Base-by-base conservation (phyloP, 2,113 vertebrate species). In the Lepidothrix coronata region DNA sequence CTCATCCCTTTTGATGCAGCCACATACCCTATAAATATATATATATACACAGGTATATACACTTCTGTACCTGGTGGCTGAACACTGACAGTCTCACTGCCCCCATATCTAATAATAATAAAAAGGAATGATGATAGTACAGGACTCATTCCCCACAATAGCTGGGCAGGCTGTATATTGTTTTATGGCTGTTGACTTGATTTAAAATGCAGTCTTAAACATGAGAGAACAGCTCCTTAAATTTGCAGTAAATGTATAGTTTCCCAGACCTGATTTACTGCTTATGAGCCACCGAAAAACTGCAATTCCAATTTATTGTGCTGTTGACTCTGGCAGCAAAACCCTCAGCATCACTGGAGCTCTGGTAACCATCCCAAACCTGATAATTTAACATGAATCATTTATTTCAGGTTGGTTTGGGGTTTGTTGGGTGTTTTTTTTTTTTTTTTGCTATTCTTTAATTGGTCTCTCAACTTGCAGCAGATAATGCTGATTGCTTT, bases 201-300 rank as follows among this genome's bases (percentile, higher is more conserved):
- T 98, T 98, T 98, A 98, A 96, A 96, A 96, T 75, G 83, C 74
- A 95, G 85, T 91, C 92, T 96, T 97, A 91, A 97, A 98, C 94
- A 76, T 95, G 95, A 85, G 96, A 96, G 96, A 97, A 96, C 93
- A 96, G 71, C 96, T 97, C 92, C 93, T 96, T 96, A 98, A 96
- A 97, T 96, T 93, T 94, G 78, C 95, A 96, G 97, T 92, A 91
- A 97, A 97, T 74, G 94, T 96, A 95, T 41, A 94, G 93, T 74
- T 95, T 94, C 95, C 90, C 93, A 89, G 93, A 59, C 66, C 91
- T 98, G 97, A 98, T 98, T 98, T 97, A 98, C 94, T 87, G 77
- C 81, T 92, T 95, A 66, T 24, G 95, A 97, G 94, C 61, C 94
- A 92, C 55, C 33, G 15, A 93, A 96, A 91, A 81, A 74, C 71